Conservation (phyloP, 2,888 invertebrate species). For the Lasioglossum figueresi region DNA sequence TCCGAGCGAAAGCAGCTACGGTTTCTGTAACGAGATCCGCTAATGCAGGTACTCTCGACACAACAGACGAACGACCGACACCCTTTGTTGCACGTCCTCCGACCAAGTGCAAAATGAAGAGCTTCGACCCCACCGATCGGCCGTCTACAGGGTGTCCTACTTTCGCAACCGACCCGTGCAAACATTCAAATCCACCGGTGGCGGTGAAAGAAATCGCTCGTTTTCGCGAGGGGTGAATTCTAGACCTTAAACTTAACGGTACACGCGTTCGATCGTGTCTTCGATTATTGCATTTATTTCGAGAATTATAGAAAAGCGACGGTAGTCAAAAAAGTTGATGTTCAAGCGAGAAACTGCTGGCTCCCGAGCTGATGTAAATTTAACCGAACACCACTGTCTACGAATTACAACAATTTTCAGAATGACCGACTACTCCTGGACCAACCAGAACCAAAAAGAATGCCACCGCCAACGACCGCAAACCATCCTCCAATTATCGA, state of each 20-base stretch:
- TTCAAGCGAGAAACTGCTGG: neutral
- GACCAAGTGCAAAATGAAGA: neutral
- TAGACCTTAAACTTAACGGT: too few species aligned
- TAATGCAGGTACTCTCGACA: constrained; percentile 32
- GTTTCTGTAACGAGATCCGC: constrained; percentile 52
- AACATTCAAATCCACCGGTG: neutral
- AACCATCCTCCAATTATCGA: neutral
- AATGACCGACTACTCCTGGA: neutral
- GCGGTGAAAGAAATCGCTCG: neutral
- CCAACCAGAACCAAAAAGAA: neutral
- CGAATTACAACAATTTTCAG: neutral
- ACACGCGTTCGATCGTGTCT: too few species aligned
- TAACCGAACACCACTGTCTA: neutral
- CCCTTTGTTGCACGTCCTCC: constrained; percentile 6
- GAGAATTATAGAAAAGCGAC: neutral
- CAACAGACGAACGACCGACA: constrained; percentile 16
- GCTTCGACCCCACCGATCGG: too few species aligned
- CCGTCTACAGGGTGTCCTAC: neutral
- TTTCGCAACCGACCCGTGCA: neutral
- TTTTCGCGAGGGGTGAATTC: neutral
- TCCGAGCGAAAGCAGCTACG: constrained; percentile 34
- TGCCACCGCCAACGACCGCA: neutral
- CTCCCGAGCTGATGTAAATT: neutral
- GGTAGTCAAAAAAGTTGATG: neutral
- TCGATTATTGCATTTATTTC: neutral